Evolutionary conservation across 2,888 invertebrate genomes (phyloP).

Genomic region (Eudemis profundana): DNA sequence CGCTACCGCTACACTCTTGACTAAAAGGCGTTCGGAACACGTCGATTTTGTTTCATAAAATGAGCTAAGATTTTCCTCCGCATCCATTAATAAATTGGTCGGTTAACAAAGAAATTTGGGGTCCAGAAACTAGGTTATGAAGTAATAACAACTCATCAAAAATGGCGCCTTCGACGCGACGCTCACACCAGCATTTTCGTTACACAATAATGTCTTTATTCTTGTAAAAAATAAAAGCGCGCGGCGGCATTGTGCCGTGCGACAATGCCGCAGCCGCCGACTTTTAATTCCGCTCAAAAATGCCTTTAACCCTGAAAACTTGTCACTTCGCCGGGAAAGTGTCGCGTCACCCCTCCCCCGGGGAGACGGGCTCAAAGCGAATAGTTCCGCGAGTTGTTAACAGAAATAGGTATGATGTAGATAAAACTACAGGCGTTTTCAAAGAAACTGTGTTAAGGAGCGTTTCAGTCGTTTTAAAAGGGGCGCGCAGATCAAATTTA

Average conservation of each 20-base stretch:
- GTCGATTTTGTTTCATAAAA: neutral
- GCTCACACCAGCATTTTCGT: slow-evolving; percentile 31
- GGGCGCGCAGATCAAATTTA: neutral
- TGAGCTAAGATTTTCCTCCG: neutral
- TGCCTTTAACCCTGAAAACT: slow-evolving; percentile 38
- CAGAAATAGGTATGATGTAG: slow-evolving; percentile 15
- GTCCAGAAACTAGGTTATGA: slow-evolving; percentile 13
- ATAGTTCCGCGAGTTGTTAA: slow-evolving; percentile 24
- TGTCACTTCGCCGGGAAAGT: slow-evolving; percentile 29
- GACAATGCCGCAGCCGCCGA: slow-evolving; percentile 20
- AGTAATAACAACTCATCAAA: slow-evolving; percentile 41
- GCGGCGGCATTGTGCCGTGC: slow-evolving; percentile 29
- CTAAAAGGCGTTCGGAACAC: neutral
- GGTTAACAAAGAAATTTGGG: slow-evolving; percentile 7
- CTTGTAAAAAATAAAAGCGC: slow-evolving; percentile 34
- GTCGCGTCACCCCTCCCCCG: slow-evolving; percentile 7
- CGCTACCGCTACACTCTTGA: too few species aligned
- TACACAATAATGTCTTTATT: slow-evolving; percentile 38
- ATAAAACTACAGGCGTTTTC: slow-evolving; percentile 18
- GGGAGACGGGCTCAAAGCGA: slow-evolving; percentile 24
- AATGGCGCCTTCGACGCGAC: slow-evolving; percentile 15
- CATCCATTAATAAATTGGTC: slow-evolving; percentile 1
- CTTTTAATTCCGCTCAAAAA: slow-evolving; percentile 32
- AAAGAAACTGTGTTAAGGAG: slow-evolving; percentile 6
- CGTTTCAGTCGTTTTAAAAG: slow-evolving; percentile 1